Base-by-base conservation (phyloP, 1,140 invertebrate genomes). In the Aporrectodea caliginosa region DNA sequence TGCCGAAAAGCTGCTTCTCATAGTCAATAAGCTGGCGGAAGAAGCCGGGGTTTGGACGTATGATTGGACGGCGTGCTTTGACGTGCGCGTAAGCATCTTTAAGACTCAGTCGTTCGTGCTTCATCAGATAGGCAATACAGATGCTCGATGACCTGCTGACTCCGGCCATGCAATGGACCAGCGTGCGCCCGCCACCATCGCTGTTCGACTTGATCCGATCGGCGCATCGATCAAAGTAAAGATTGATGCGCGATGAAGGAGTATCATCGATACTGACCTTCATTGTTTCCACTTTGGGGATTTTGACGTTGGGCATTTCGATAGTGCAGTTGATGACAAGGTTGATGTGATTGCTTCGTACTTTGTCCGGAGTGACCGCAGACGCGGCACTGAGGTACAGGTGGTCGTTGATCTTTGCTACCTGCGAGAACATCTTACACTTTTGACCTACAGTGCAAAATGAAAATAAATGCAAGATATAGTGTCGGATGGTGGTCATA, bases 121-220 rank as follows among this genome's bases (percentile, higher is more conserved):
- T 95, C 87, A 98, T 93, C 1, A 98, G 90, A 87, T 96, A 97
- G 0, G 94, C 95, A 68, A 98, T 89, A 84, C 93, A 94, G 0
- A 98, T 89, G 0, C 93, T 91, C 0, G 95, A 93, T 0, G 94
- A 96, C 75, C 95, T 90, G 81, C 93, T 94, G 0, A 96, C 93
- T 0, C 95, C 95, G 0, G 95, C 95, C 0, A 96, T 92, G 85
- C 95, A 97, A 87, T 97, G 95, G 0, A 97, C 93, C 80, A 97
- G 86, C 0, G 93, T 92, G 94, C 93, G 2, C 93, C 92, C 79
- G 31, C 77, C 80, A 76, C 33, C 27, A 76, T 35, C 75, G 29
- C 32, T 82, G 58, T 78, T 68, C 73, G 76, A 22, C 58, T 79
- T 35, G 6, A 80, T 81, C 16, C 34, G 33, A 22, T 81, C 78